Base-by-base conservation (phyloP, 2,797 vertebrate genomes). In the Podargus strigoides region DNA sequence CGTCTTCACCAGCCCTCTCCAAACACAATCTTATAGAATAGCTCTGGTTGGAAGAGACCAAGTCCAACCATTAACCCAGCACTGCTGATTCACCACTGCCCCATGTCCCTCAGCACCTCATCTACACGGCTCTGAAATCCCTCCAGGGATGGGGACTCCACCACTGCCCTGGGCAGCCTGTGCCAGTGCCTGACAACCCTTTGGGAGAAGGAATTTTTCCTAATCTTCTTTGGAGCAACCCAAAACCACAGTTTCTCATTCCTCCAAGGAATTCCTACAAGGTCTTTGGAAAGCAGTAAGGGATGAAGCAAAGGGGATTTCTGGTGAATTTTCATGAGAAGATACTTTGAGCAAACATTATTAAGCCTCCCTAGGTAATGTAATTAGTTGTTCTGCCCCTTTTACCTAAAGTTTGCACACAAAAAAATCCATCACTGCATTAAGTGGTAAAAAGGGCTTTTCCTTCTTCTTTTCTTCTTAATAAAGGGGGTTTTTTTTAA, bases 291-390 rank as follows among this genome's bases (percentile, higher is more conserved):
- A 92, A 91, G 36, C 59, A 46, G 49, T 3, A 67, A 78, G 24
- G 53, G 28, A 77, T 53, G 53, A 91, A 93, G 68, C 3, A 2
- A 77, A 36, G 23, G 78, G 75, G 85, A 89, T 92, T 74, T 77
- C 79, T 0, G 3, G 73, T 73, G 88, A 93, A 86, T 91, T 88
- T 69, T 86, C 59, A 78, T 0, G 0, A 59, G 32, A 20, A 84
- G 66, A 93, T 89, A 72, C 79, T 94, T 93, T 58, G 47, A 66
- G 69, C 74, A 96, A 96, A 94, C 42, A 88, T 86, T 78, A 94
- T 93, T 94, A 93, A 94, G 50, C 46, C 67, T 93, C 68, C 90
- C 62, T 72, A 66, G 53, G 62, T 49, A 94, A 93, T 12, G 55
- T 39, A 95, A 94, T 94, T 85, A 90, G 73, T 85, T 72, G 62